Evolutionary conservation across 2,888 invertebrate species (phyloP), one percentile per base, ranked within the genome.

Genomic region (Diarsia brunnea): DNA sequence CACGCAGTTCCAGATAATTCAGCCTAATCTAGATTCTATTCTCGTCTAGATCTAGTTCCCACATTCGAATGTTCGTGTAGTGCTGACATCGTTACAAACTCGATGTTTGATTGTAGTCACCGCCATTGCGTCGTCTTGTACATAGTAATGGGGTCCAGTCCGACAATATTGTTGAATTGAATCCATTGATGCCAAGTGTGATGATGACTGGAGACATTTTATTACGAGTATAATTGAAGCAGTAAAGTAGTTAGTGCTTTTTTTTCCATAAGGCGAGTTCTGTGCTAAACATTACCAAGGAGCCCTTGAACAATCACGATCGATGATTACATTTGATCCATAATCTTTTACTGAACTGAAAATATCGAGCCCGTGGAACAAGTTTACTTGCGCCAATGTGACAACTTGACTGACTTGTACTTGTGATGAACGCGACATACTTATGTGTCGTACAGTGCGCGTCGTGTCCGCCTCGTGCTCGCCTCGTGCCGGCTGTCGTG

Each of bases 401-500:
- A n/a, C n/a, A n/a, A n/a, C n/a, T n/a, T n/a, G n/a, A n/a, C n/a
- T n/a, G n/a, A n/a, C n/a, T 38, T 27, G 67, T 66, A 76, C 47
- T 11, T 31, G 21, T 53, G 19, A 73, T 16, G 19, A 45, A 14
- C 27, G 49, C n/a, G 47, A 49, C 27, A 49, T 24, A 43, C 19
- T 16, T 7, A 27, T 31, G 63, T 45, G 45, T 43, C 58, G 43
- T 49, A 27, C 21, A n/a, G 1, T 31, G 43, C 27, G 3, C 43
- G 51, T 4, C 58, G 43, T 49, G 47, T n/a, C 47, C 45, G 24
- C 51, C 31, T 19, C 53, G 51, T 21, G 68, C n/a, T 12, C 69
- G 67, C n/a, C 19, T 64, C 43, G 64, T 49, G 68, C 61, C 63
- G 49, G 8, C 19, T 75, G 72, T 69, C 78, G 71, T 78, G 79